A percentile compares a stretch with the other conserved stretches of the same genome.
These are phyloP conservation scores for Aphidoletes aphidimyza DNA, from an alignment of 2,888 invertebrate genomes.

Conservation along the genomic window DNA sequence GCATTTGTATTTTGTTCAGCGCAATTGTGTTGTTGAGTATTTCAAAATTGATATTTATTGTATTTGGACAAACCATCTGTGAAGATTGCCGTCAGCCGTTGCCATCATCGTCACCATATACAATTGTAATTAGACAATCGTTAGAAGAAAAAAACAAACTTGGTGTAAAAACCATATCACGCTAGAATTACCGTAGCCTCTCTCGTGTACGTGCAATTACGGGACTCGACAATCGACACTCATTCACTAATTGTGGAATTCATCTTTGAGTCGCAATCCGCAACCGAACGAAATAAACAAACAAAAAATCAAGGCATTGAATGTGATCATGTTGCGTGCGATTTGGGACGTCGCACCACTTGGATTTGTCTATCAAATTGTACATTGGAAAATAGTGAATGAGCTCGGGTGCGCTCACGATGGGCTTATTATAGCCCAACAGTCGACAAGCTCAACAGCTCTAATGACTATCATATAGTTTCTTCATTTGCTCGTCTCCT, in stretches of 20 bases:
- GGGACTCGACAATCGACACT: constrained; percentile 45
- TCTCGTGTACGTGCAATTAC: constrained; percentile 40
- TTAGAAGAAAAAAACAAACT: no score
- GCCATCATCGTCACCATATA: constrained; percentile 2
- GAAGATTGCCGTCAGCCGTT: constrained; percentile 14
- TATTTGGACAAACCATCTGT: not conserved
- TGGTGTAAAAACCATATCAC: constrained; percentile 43
- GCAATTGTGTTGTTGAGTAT: no score
- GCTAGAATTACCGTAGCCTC: constrained; percentile 53
- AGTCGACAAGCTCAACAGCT: constrained; percentile 17
- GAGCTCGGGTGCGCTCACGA: no score
- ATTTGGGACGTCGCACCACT: constrained; percentile 21
- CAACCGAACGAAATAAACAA: not conserved
- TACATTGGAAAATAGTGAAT: constrained; percentile 5
- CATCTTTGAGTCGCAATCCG: not conserved
- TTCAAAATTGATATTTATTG: not conserved
- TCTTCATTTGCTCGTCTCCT: constrained; percentile 1
- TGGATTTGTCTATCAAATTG: not conserved
- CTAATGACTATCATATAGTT: constrained; percentile 40
- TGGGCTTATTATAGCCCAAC: constrained; percentile 16
- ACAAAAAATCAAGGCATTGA: constrained; percentile 10
- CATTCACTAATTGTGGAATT: constrained; percentile 32
- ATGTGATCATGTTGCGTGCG: constrained; percentile 50
- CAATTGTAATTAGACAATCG: constrained; percentile 53
- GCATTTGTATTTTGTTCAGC: no score